These are phyloP conservation scores for Tragelaphus imberbis DNA, from an alignment of 2,113 vertebrate species.

Conservation along the genomic window DNA sequence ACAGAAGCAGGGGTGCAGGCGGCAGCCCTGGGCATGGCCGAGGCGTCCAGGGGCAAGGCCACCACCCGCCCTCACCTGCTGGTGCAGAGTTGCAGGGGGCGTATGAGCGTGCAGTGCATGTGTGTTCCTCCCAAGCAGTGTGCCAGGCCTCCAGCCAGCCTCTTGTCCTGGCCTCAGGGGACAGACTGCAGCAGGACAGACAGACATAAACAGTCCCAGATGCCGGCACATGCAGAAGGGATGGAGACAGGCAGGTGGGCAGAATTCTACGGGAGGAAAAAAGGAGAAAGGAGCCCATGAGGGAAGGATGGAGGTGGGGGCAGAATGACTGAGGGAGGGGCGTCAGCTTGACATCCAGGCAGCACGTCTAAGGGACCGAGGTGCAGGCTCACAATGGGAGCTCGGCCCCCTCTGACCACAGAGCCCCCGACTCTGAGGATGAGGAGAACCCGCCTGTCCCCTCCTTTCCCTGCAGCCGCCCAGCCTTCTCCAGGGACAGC, in stretches of 20 bases:
- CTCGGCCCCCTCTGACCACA: not conserved
- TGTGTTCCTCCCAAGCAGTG: not conserved
- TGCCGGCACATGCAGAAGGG: not conserved
- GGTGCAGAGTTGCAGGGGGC: not conserved
- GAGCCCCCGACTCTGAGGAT: not conserved
- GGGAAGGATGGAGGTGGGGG: no score
- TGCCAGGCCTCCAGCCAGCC: not conserved
- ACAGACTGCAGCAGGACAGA: not conserved
- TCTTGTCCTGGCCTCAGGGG: not conserved
- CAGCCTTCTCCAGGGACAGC: slow-evolving; percentile 58
- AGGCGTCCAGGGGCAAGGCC: not conserved
- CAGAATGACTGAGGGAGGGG: not conserved
- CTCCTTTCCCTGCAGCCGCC: not conserved
- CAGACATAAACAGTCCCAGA: not conserved
- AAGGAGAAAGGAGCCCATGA: not conserved
- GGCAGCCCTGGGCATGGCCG: not conserved
- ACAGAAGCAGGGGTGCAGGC: not conserved
- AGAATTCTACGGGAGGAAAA: not conserved
- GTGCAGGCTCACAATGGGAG: not conserved
- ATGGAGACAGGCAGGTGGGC: not conserved
- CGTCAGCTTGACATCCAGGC: rapidly evolving
- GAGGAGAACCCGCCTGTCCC: not conserved
- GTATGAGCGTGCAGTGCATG: rapidly evolving
- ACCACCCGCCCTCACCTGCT: not conserved
- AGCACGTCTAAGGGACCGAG: not conserved